Percentiles rank a stretch among this genome's conserved stretches.
phyloP scores from a whole-genome alignment of 2,113 vertebrate species.

The Alethe diademata region DNA sequence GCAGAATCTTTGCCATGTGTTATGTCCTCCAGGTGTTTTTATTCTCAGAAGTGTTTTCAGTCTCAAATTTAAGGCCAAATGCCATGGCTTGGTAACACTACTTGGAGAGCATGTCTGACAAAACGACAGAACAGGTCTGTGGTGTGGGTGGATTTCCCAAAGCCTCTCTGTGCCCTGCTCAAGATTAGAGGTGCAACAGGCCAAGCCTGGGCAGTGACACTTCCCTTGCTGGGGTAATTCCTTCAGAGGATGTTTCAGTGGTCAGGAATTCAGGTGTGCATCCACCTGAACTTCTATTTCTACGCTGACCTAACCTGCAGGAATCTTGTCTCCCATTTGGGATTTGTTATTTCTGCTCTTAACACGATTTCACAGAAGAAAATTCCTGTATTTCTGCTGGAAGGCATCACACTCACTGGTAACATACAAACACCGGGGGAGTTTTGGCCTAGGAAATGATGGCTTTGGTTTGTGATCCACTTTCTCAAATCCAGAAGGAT shows the following conservation, averaged over 20 bases:
- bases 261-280: background rate
- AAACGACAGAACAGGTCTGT: conserved; percentile 41
- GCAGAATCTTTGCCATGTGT: background rate
- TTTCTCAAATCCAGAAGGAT: background rate
- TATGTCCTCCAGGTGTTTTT: conserved; percentile 1
- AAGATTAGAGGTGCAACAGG: background rate
- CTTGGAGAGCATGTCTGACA: conserved; percentile 1
- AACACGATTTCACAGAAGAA: background rate
- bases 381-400: background rate
- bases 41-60: background rate
- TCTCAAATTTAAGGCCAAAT: conserved; percentile 28
- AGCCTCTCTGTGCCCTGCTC: background rate
- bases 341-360: background rate
- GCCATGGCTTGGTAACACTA: background rate
- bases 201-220: background rate
- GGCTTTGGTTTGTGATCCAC: background rate
- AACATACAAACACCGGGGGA: background rate
- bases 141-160: background rate
- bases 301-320: background rate
- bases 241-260: background rate
- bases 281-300: background rate
- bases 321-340: background rate
- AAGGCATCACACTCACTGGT: background rate
- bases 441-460: background rate
- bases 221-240: background rate